A percentile compares a stretch with the other conserved stretches of the same genome.
phyloP scores from a whole-genome alignment of 92 coral and sea anemone genomes.

The Muricea muricata region DNA sequence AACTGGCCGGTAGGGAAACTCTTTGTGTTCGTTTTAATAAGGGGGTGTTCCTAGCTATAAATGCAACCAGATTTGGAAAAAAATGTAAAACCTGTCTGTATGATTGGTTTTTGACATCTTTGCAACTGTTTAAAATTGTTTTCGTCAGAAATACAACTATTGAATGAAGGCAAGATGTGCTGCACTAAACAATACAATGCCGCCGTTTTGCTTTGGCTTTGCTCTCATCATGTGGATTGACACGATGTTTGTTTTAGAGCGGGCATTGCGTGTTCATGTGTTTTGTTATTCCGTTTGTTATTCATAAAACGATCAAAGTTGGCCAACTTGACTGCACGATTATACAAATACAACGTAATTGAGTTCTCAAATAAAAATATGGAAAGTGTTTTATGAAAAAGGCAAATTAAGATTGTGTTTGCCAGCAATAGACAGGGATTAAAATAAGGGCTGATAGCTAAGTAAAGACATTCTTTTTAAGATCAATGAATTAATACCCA shows the following conservation, averaged over 20 bases:
- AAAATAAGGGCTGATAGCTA: conserved; percentile 14
- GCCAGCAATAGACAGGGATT: conserved; percentile 12
- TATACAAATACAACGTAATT: conserved; percentile 17
- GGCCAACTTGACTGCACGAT: conserved; percentile 23
- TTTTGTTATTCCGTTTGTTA: conserved; percentile 1
- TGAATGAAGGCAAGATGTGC: background rate
- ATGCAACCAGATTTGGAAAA: conserved; percentile 14
- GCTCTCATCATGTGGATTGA: background rate
- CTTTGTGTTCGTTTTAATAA: conserved; percentile 33
- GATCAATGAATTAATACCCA: conserved; percentile 48
- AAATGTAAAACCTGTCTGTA: background rate
- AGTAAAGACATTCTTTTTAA: conserved; percentile 51
- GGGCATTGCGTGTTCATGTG: conserved; percentile 16
- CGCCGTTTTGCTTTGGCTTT: background rate
- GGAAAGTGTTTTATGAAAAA: background rate
- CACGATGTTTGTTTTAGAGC: conserved; percentile 34
- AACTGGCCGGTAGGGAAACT: conserved; percentile 27
- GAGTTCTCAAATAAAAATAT: background rate
- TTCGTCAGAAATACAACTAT: background rate
- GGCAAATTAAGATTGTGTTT: background rate
- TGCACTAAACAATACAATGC: conserved; percentile 7
- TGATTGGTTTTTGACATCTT: conserved; percentile 4
- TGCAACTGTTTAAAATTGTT: conserved; percentile 27
- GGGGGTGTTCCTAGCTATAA: conserved; percentile 45
- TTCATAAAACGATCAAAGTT: background rate